Base-by-base conservation (phyloP, 2,888 invertebrate species). In the Phortica okadai region DNA sequence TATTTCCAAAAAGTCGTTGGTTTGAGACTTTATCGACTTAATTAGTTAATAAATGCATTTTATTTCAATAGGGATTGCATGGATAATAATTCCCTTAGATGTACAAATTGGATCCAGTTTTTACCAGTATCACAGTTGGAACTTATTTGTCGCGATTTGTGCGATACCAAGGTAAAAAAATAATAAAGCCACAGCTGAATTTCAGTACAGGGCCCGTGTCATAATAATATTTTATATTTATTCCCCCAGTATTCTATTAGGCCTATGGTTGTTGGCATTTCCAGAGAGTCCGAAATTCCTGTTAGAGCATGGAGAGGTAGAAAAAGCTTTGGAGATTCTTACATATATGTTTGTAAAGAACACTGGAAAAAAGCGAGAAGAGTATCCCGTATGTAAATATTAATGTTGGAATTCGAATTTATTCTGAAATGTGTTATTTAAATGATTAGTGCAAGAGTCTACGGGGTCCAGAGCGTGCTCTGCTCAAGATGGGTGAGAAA, bases 221-320 rank as follows among this genome's bases (percentile, higher is more conserved):
- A 21, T 21, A 21, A 21, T 21, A 21, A 21, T 21, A 21, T 21
- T 21, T 21, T 21, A 21, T 21, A 21, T 21, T 21, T 21, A 21
- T 21, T 21, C 21, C 21, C 6, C 11, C 21, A 69, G 69, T 16
- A 14, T 69, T 16, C 75, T 89, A 50, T 82, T 90, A 62, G 90
- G 89, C 25, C 59, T 94, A 79, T 96, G 95, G 95, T 91, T 96
- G 8, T 93, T 95, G 83, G 92, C 93, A 77, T 96, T 96, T 91
- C 96, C 96, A 0, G 96, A 96, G 91, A 96, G 96, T 89, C 96
- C 96, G 1, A 96, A 96, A 90, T 96, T 96, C 91, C 93, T 96
- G 86, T 93, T 96, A 90, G 96, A 96, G 90, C 95, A 95, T 86
- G 96, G 96, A 0, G 95, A 96, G 89, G 94, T 95, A 41, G 95